These are phyloP conservation scores for Spodoptera litura DNA, from an alignment of 1,140 invertebrate species.

Conservation along the genomic window DNA sequence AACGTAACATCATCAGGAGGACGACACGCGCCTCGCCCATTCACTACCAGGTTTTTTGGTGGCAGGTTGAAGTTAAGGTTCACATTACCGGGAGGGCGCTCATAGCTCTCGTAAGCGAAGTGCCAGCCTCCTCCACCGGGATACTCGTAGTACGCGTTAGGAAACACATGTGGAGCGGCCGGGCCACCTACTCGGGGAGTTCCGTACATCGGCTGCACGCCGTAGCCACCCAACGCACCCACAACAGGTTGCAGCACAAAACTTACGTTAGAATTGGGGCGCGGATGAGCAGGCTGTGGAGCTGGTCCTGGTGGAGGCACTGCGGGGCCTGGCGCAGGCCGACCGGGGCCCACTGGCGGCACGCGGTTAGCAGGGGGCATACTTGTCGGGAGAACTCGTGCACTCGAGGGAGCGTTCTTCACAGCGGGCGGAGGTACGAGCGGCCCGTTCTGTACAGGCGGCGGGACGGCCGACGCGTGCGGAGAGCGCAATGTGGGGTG, in stretches of 20 bases:
- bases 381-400: background rate
- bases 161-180: conserved; percentile 65
- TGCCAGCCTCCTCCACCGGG: conserved; percentile 73
- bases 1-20: conserved; percentile 52
- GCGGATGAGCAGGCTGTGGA: conserved; percentile 43
- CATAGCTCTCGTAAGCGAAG: conserved; percentile 77
- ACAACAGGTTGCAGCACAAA: conserved; percentile 79
- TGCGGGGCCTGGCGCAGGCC: conserved; percentile 8
- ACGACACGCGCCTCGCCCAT: conserved; percentile 64
- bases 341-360: conserved; percentile 22
- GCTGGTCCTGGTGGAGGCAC: background rate
- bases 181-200: conserved; percentile 60
- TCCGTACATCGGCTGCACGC: conserved; percentile 69
- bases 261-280: conserved; percentile 82
- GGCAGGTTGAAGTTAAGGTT: conserved; percentile 81
- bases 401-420: background rate
- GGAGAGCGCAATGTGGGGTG: conserved; percentile 6
- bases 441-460: conserved; percentile 36
- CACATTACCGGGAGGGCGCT: conserved; percentile 72
- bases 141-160: conserved; percentile 77
- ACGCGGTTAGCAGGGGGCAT: conserved; percentile 31
- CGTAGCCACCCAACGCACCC: conserved; percentile 52
- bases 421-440: conserved; percentile 1
- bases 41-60: conserved; percentile 77
- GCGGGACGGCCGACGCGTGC: conserved; percentile 34